Conservation (phyloP, 2,888 invertebrate species). For the Tanytarsus gracilentus region DNA sequence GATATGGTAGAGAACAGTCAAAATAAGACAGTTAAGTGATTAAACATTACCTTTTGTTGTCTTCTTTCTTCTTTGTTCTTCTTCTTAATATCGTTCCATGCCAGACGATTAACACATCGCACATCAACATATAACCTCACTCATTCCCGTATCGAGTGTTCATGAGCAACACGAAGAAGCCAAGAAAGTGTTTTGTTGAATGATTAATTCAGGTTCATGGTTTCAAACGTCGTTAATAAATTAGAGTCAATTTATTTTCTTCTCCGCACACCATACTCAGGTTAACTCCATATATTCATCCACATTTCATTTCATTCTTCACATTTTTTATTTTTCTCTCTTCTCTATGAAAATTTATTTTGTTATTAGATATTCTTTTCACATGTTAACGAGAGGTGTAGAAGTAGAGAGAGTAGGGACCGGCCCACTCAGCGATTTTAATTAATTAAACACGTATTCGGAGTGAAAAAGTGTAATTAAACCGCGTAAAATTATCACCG, state of each 20-base stretch:
- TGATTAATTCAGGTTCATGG: constrained; percentile 24
- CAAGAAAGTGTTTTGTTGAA: no score
- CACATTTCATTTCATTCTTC: background rate
- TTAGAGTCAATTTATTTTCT: constrained; percentile 24
- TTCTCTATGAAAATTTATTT: background rate
- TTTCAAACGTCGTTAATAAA: constrained; percentile 12
- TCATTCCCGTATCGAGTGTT: background rate
- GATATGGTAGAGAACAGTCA: background rate
- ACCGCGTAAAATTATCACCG: no score
- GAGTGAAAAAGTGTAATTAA: no score
- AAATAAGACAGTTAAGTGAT: constrained; percentile 27
- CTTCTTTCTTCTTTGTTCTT: background rate
- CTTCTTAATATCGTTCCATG: no score
- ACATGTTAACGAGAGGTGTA: constrained; percentile 10
- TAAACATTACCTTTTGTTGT: constrained; percentile 24
- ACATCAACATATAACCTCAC: background rate
- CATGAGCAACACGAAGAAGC: background rate
- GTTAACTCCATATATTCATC: no score
- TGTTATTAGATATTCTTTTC: constrained; percentile 20
- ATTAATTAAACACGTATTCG: no score
- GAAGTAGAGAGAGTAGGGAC: no score
- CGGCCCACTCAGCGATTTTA: no score
- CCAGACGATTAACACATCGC: constrained; percentile 24
- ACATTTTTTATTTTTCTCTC: background rate
- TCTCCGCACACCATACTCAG: background rate